Evolutionary conservation across 2,888 invertebrate genomes (phyloP).

Genomic region (Priocnemis perturbator): DNA sequence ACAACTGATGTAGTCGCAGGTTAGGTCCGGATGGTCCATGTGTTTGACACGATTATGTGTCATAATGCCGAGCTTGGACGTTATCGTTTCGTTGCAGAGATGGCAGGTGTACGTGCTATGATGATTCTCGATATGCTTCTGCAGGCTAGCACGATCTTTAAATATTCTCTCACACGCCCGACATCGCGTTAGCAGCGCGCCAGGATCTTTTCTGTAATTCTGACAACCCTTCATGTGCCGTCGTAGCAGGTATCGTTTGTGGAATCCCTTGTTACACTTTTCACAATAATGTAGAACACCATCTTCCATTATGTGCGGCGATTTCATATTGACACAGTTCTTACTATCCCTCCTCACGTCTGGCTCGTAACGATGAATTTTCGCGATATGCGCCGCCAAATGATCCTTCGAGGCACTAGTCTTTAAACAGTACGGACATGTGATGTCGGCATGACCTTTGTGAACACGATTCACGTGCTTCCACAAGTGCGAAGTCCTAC

Average conservation of each 20-base stretch:
- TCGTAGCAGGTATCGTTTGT: constrained; percentile 77
- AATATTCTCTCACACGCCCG: constrained; percentile 79
- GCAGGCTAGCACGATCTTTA: constrained; percentile 77
- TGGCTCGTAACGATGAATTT: constrained; percentile 75
- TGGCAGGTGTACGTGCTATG: constrained; percentile 78
- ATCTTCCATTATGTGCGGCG: constrained; percentile 72
- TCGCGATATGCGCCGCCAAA: constrained; percentile 78
- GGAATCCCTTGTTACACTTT: constrained; percentile 78
- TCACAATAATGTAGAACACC: constrained; percentile 77
- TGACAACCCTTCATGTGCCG: constrained; percentile 80
- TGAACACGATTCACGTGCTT: constrained; percentile 80
- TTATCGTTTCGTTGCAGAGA: constrained; percentile 77
- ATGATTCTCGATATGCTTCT: constrained; percentile 78
- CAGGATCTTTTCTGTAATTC: constrained; percentile 75
- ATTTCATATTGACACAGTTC: constrained; percentile 71
- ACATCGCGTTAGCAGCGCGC: constrained; percentile 76
- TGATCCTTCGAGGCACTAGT: constrained; percentile 79
- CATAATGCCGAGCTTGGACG: constrained; percentile 78
- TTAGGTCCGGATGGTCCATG: constrained; percentile 77
- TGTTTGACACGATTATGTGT: constrained; percentile 78
- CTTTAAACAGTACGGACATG: constrained; percentile 78
- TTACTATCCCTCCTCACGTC: constrained; percentile 64
- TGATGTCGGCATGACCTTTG: constrained; percentile 79
- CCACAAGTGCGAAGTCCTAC: constrained; percentile 80
- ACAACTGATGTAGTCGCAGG: constrained; percentile 75